Percentiles rank a stretch among this genome's conserved stretches.
Conservation (phyloP, 2,113 vertebrate species). For the Hassar affinis region DNA sequence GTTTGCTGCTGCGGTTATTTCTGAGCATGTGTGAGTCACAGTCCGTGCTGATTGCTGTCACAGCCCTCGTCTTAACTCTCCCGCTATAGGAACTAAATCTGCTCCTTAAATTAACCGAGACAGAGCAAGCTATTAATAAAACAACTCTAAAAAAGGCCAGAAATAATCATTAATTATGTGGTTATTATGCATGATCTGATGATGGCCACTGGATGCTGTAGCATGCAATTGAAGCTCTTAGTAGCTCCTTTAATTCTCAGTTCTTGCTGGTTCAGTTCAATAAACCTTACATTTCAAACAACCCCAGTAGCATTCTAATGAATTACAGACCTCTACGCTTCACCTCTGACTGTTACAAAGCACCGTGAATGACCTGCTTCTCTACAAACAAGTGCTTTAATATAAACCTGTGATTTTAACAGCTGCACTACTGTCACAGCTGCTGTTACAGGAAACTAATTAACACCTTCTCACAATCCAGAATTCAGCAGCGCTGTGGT, state of each 20-base stretch:
- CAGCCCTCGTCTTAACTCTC: neutral
- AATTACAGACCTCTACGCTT: too few relatives aligned
- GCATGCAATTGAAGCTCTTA: too few relatives aligned
- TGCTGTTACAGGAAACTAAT: too few relatives aligned
- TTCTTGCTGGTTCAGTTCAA: too few relatives aligned
- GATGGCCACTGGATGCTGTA: too few relatives aligned
- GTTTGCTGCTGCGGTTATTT: constrained; percentile 31
- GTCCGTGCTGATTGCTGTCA: neutral
- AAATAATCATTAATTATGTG: neutral
- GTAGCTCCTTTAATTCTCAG: too few relatives aligned
- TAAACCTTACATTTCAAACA: too few relatives aligned
- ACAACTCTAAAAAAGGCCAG: neutral
- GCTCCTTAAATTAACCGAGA: neutral
- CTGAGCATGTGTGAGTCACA: constrained; percentile 3
- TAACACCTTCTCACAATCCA: too few relatives aligned
- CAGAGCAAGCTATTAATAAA: neutral
- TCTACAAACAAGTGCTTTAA: neutral
- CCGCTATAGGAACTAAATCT: neutral
- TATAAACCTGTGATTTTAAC: too few relatives aligned
- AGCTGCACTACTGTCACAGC: neutral
- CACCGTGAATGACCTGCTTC: neutral
- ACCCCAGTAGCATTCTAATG: neutral
- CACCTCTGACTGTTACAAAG: too few relatives aligned
- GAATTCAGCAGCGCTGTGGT: neutral
- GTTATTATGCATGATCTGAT: neutral